phyloP scores from a whole-genome alignment of 2,888 invertebrate genomes.

The Salpingus planirostris region DNA sequence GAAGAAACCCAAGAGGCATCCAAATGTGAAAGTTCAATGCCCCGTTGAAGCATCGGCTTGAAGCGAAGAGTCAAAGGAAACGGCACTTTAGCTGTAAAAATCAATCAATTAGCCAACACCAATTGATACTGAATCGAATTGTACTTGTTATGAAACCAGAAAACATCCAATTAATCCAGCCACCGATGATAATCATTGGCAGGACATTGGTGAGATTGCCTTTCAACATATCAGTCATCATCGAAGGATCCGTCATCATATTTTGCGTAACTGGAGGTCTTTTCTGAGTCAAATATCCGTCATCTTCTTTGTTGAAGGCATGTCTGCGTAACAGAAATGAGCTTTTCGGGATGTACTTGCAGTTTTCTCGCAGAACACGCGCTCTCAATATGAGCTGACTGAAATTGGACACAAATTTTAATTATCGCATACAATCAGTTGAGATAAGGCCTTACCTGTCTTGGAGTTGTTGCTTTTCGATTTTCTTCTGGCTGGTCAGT shows the following conservation, averaged over 20 bases:
- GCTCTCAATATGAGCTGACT: conserved; percentile 94
- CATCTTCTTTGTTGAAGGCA: conserved; percentile 94
- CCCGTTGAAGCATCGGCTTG: conserved; percentile 98
- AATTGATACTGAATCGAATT: too few species aligned
- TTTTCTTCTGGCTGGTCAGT: conserved; percentile 89
- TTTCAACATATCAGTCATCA: conserved; percentile 99
- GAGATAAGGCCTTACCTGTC: too few species aligned
- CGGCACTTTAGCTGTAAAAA: conserved; percentile 98
- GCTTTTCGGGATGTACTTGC: conserved; percentile 87
- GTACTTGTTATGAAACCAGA: conserved; percentile 99
- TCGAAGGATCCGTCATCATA: conserved; percentile 92
- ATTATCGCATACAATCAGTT: too few species aligned
- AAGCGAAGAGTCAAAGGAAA: conserved; percentile 96
- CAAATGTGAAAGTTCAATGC: conserved; percentile 87
- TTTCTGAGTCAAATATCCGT: conserved; percentile 90
- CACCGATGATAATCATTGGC: conserved; percentile 98
- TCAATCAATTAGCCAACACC: too few species aligned
- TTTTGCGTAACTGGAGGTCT: conserved; percentile 77
- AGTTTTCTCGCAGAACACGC: conserved; percentile 88
- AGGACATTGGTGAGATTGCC: conserved; percentile 97
- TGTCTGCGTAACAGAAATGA: conserved; percentile 90
- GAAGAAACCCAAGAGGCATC: conserved; percentile 99
- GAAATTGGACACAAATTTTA: too few species aligned
- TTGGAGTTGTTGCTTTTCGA: conserved; percentile 88
- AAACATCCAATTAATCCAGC: conserved; percentile 99